Evolutionary conservation across 2,888 invertebrate genomes (phyloP), one percentile per base, ranked within the genome.

Genomic region (Cephus nigrinus): DNA sequence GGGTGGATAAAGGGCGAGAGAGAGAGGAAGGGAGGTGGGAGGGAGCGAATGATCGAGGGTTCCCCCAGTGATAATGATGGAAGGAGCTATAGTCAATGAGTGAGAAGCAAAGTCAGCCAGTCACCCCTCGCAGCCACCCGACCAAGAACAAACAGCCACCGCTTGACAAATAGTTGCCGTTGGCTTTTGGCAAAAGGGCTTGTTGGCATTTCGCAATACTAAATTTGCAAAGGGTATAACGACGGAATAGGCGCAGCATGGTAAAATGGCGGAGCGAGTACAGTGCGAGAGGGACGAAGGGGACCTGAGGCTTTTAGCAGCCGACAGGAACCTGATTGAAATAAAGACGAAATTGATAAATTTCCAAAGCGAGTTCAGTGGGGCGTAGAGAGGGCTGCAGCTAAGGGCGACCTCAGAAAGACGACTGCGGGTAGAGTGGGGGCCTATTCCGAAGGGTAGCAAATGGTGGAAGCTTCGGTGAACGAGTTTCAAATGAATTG

Each of bases 401-500:
- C 69, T 68, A 32, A 33, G 36, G 68, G 74, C 69, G 71, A 71
- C 23, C 55, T 1, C 23, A 23, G 55, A 55, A 55, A 55, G 55
- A 23, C 23, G 55, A 23, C 23, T 11, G 34, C 1, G 74, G 77
- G 75, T 75, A 71, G 75, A 69, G 55, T 68, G 34, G 12, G 77
- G 34, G 32, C 34, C 34, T 31, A 33, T 55, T 30, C 71, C 69
- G 77, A 75, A 75, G 75, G 77, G 69, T 75, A 55, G 74, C 34
- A 15, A 34, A 36, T 74, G 77, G 36, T 34, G 73, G 71, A 55
- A 23, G 55, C 23, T 55, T 55, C 68, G 55, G 68, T n/a, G 75
- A 74, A 69, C 75, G 79, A 77, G 76, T 82, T 82, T 75, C 78
- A 69, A 75, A 76, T 72, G 82, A 79, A 74, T 82, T 80, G 79